Evolutionary conservation across 2,888 invertebrate species (phyloP), one percentile per base, ranked within the genome.

Genomic region (Amphipyra berbera): DNA sequence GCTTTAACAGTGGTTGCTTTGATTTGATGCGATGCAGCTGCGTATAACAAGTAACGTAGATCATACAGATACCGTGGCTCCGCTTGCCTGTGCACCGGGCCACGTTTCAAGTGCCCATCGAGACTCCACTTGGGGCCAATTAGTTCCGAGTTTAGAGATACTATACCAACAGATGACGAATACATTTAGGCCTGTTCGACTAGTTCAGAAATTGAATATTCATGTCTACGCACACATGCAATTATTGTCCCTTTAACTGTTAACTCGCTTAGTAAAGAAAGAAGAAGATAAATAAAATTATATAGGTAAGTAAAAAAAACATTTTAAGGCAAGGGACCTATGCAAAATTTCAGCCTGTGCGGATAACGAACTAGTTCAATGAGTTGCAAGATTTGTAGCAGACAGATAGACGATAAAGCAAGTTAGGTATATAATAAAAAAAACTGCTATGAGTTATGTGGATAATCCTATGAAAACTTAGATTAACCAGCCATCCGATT

Each of bases 11-110:
- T 82, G 81, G 69, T 75, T 67, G 84, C 88, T 88, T 89, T 90
- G 85, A 88, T 82, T 79, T 88, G 88, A 90, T 89, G 80, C 78
- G 78, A 76, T 85, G 89, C 93, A 93, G 93, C 91, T 92, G 92
- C 84, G 59, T 64, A 52, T 68, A 74, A 69, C 78, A 81, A 80
- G 73, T 66, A 74, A 71, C 41, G 56, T 68, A 73, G 73, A 79
- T n/a, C n/a, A n/a, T 21, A 21, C 21, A 21, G 21, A 21, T 84
- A 82, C 76, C 63, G 73, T 42, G 49, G 75, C 75, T 54, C 40
- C 61, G 74, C 59, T 72, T 79, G 68, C 69, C 56, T 53, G 61
- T 76, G 61, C 63, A 64, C 56, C 73, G 52, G 68, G 62, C 69
- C 49, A 54, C 65, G 66, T 75, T 78, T 79, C 75, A 73, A 81